Conservation (phyloP, 2,888 invertebrate genomes). For the Thysanoteuthis rhombus region DNA sequence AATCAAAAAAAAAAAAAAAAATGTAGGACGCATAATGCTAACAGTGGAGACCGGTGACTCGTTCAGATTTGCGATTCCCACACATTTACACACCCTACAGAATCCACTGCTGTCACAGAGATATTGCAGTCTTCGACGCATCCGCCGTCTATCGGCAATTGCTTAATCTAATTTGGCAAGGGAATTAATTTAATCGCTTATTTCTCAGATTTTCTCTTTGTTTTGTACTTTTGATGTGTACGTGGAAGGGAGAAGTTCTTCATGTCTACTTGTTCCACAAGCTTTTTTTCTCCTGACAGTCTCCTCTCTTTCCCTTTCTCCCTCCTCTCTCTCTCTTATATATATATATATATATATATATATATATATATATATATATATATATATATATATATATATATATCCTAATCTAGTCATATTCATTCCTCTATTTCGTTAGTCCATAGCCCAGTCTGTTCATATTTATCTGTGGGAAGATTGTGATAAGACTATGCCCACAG, state of each 20-base stretch:
- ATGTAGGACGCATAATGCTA: neutral
- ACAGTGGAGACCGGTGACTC: neutral
- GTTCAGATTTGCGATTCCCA: neutral
- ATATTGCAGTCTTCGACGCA: neutral
- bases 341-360: too few relatives aligned
- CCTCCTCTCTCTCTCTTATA: too few relatives aligned
- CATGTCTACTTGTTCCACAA: neutral
- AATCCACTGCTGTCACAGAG: neutral
- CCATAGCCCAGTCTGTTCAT: too few relatives aligned
- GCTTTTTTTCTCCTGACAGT: too few relatives aligned
- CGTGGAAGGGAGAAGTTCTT: neutral
- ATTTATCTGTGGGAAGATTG: too few relatives aligned
- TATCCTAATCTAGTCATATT: too few relatives aligned
- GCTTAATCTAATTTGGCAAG: conserved; percentile 19
- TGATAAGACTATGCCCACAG: too few relatives aligned
- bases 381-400: conserved; percentile 12
- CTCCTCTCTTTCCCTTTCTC: too few relatives aligned
- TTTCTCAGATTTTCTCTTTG: neutral
- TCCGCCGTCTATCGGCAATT: neutral
- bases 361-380: neutral
- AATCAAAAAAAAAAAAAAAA: neutral
- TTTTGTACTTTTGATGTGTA: neutral
- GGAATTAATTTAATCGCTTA: conserved; percentile 19
- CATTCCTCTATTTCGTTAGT: too few relatives aligned
- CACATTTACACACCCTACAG: neutral